These are phyloP conservation scores for Drosophila cognata DNA, from an alignment of 2,888 invertebrate genomes.

Conservation along the genomic window DNA sequence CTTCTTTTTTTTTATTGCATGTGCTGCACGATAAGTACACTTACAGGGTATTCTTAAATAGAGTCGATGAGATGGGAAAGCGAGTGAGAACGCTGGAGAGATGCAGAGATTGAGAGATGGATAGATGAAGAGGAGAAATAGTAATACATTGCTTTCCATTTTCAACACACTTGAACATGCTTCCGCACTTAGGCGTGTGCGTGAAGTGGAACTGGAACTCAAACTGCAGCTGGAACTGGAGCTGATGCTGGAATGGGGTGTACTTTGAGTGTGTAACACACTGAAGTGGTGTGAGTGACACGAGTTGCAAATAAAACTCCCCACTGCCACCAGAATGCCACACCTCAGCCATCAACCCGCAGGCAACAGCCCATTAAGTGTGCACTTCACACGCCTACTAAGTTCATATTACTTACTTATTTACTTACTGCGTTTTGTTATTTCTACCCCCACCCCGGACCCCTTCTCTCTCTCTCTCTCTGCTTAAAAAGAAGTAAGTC, in stretches of 20 bases:
- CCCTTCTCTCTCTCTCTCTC: neutral
- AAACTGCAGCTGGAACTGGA: slow-evolving; percentile 19
- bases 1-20: neutral
- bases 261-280: slow-evolving; percentile 31
- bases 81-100: neutral
- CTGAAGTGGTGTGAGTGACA: slow-evolving; percentile 63
- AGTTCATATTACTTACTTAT: slow-evolving; percentile 75
- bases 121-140: slow-evolving; percentile 19
- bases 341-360: slow-evolving; percentile 29
- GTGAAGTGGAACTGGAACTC: slow-evolving; percentile 55
- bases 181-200: slow-evolving; percentile 80
- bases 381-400: slow-evolving; percentile 74
- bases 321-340: neutral
- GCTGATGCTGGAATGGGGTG: slow-evolving; percentile 16
- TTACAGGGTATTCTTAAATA: slow-evolving; percentile 7
- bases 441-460: neutral
- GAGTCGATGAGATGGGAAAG: slow-evolving; percentile 6
- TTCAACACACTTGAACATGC: slow-evolving; percentile 81
- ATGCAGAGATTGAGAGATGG: slow-evolving; percentile 3
- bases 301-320: slow-evolving; percentile 37
- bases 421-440: slow-evolving; percentile 52
- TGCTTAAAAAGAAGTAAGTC: neutral
- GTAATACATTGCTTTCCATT: slow-evolving; percentile 69
- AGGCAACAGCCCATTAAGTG: slow-evolving; percentile 66
- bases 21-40: neutral